Evolutionary conservation across 2,797 vertebrate genomes (phyloP).

Genomic region (Eulemur mongoz): DNA sequence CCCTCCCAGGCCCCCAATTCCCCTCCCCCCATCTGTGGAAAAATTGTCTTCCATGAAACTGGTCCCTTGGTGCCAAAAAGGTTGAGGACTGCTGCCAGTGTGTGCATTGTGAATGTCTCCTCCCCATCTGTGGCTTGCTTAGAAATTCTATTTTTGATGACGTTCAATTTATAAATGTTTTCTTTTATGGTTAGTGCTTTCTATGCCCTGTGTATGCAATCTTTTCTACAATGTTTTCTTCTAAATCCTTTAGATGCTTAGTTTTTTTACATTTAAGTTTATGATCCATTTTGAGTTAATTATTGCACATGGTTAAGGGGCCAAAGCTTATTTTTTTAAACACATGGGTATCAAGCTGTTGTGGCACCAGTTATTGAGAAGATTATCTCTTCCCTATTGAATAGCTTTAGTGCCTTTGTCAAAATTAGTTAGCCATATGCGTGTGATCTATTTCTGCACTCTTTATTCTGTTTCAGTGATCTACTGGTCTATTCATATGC

Average conservation of each 20-base stretch:
- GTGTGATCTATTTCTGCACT: background rate
- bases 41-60: too few relatives aligned
- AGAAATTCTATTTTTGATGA: background rate
- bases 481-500: background rate
- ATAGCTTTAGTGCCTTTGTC: background rate
- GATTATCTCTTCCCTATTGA: background rate
- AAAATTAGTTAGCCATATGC: background rate
- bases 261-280: background rate
- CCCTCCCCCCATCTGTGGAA: too few relatives aligned
- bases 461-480: background rate
- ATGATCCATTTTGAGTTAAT: slow-evolving; percentile 2
- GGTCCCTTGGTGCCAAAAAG: too few relatives aligned
- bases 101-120: background rate
- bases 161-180: background rate
- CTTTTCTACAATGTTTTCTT: background rate
- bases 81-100: too few relatives aligned
- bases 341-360: background rate
- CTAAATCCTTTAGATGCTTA: background rate
- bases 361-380: background rate
- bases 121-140: background rate
- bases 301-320: background rate
- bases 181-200: background rate
- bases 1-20: too few relatives aligned
- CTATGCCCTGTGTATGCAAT: background rate
- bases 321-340: background rate